Evolutionary conservation across 2,888 invertebrate genomes (phyloP).

Genomic region (Arctia plantaginis): DNA sequence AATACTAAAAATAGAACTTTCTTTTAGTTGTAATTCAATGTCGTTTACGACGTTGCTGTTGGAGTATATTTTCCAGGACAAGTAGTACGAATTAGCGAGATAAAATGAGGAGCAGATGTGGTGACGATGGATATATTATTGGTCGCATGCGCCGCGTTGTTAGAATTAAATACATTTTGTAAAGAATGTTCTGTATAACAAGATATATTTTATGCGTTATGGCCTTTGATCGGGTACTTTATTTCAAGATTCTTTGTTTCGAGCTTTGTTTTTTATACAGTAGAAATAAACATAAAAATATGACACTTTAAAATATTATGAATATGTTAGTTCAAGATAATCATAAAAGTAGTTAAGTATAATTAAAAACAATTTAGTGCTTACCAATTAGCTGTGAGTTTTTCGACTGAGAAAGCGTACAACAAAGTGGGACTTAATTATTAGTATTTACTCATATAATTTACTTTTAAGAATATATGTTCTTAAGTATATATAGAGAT

Average conservation of each 20-base stretch:
- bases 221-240: slow-evolving; percentile 1
- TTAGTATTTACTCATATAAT: no score
- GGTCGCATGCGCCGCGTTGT: slow-evolving; percentile 55
- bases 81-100: slow-evolving; percentile 66
- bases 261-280: no score
- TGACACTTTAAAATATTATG: no score
- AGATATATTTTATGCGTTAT: slow-evolving; percentile 23
- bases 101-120: slow-evolving; percentile 73
- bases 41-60: slow-evolving; percentile 44
- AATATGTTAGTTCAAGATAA: no score
- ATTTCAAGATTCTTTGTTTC: neutral
- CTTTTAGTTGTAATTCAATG: slow-evolving; percentile 17
- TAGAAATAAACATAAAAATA: no score
- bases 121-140: slow-evolving; percentile 72
- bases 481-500: no score
- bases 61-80: slow-evolving; percentile 53
- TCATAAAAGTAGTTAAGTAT: no score
- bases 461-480: no score
- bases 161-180: slow-evolving; percentile 56
- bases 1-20: slow-evolving; percentile 2
- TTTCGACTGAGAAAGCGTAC: no score
- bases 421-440: no score
- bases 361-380: no score
- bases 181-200: slow-evolving; percentile 38
- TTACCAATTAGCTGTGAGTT: no score